These are phyloP conservation scores for Pyrochroa serraticornis DNA, from an alignment of 2,888 invertebrate genomes.

Conservation along the genomic window DNA sequence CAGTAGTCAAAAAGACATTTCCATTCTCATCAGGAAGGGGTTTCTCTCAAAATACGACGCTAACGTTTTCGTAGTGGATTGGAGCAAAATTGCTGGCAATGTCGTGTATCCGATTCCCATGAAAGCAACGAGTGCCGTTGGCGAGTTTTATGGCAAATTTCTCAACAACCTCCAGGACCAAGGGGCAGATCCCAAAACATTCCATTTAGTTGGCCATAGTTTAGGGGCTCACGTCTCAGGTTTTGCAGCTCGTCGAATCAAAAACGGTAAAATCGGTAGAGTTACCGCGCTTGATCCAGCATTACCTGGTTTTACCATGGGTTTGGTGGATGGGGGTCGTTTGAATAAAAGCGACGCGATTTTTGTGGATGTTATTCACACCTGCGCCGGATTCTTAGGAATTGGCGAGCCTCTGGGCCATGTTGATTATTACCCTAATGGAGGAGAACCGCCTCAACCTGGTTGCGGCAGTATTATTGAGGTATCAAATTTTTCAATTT, in stretches of 20 bases:
- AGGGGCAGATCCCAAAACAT: constrained; percentile 51
- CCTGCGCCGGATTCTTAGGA: constrained; percentile 70
- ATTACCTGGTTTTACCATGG: constrained; percentile 65
- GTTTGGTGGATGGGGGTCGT: constrained; percentile 55
- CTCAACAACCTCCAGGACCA: constrained; percentile 52
- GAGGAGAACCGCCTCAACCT: constrained; percentile 70
- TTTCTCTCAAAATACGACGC: constrained; percentile 57
- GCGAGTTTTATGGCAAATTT: constrained; percentile 60
- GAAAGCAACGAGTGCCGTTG: constrained; percentile 58
- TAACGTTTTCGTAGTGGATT: constrained; percentile 58
- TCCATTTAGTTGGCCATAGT: constrained; percentile 67
- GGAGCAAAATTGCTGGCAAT: constrained; percentile 44
- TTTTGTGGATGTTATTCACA: constrained; percentile 79
- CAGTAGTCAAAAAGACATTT: constrained; percentile 53
- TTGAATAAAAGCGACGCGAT: constrained; percentile 70
- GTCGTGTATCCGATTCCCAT: constrained; percentile 49
- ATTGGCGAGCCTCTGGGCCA: constrained; percentile 68
- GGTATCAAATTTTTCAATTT: constrained; percentile 40
- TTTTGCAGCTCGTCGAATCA: constrained; percentile 53
- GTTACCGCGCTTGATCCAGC: constrained; percentile 76
- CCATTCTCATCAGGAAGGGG: constrained; percentile 58
- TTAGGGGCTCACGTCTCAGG: constrained; percentile 64
- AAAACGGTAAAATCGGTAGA: constrained; percentile 60
- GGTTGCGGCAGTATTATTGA: constrained; percentile 65
- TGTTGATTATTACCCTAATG: constrained; percentile 78